Evolutionary conservation across 2,888 invertebrate genomes (phyloP), one percentile per base, ranked within the genome.

Genomic region (Seira musarum): DNA sequence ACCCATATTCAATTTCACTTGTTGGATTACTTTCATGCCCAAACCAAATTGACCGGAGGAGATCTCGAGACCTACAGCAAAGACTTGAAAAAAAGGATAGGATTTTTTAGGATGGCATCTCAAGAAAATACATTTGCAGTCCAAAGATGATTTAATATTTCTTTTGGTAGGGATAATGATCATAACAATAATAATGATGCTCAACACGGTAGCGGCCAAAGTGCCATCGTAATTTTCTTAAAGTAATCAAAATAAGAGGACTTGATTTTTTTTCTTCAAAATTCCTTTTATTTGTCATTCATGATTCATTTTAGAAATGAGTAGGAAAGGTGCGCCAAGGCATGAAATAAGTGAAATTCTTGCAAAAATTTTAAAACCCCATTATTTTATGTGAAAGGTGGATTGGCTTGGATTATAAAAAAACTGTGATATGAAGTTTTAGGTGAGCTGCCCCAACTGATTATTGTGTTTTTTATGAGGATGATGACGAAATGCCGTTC

Each of bases 31-130:
- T 63, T 24, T 53, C 53, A 53, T 8, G 25, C 40, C 25, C 66
- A 13, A 30, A 30, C 2, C 2, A 30, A 30, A 30, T 30, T 30
- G 30, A 30, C 30, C 30, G 8, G 30, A 30, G 8, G 30, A 30
- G 30, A 30, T 30, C 30, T 30, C 30, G 2, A 53, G 79, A 80
- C 80, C 80, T 80, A 80, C 80, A 80, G 80, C 80, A 80, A 66
- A 80, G 80, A 21, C 46, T 46, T n/a, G n/a, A n/a, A n/a, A n/a
- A n/a, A n/a, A n/a, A n/a, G n/a, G n/a, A n/a, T 40, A 53, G 13
- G 15, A 53, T 53, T 53, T 53, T 53, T 53, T 53, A 8, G 30
- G 30, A 30, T 30, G 30, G 8, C 30, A n/a, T 30, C 53, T 53
- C 40, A 8, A 40, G 13, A 40, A 40, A 40, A 40, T 40, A 6